Evolutionary conservation across 2,113 vertebrate genomes (phyloP), one percentile per base, ranked within the genome.

Genomic region (Pelvicachromis taeniatus): DNA sequence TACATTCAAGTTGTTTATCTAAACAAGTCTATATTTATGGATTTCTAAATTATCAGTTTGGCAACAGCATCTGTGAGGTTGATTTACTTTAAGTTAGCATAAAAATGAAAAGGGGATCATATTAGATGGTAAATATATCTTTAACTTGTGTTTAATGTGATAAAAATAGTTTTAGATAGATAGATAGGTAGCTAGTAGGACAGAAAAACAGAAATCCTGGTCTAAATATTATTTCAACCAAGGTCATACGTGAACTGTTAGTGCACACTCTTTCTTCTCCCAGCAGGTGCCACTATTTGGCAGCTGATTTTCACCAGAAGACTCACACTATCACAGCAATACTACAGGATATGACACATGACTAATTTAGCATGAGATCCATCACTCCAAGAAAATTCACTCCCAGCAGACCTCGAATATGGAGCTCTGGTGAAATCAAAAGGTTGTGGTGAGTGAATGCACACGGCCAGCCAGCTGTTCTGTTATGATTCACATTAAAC

Each of bases 231-330:
- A 23, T 50, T 35, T 54, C 9, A 17, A 19, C 45, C 19, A 77
- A 33, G 42, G 42, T 33, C 3, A 78, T 40, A 77, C 3, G 4
- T 26, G 1, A 77, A 29, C 16, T 13, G 26, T 1, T 8, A 19
- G 7, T 11, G 33, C 3, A 29, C 6, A 4, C 8, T 5, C 5
- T 83, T 2, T 7, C 48, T 63, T 63, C 29, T 29, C 4, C 87
- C 95, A 92, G 77, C 83, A 92, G 95, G 78, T 89, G 94, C 88
- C 94, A 78, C 88, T 92, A 48, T 92, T 79, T 53, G 14, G 26
- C 87, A 88, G 84, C 31, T 17, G 26, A 84, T 75, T 61, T 23
- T 17, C 21, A 9, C 42, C 17, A 21, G 23, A 33, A 35, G 4
- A 10, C 54, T 26, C 10, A 9, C 52, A 81, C 33, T 45, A 19